Base-by-base conservation (phyloP, 2,113 vertebrate genomes). In the Anser cygnoides region DNA sequence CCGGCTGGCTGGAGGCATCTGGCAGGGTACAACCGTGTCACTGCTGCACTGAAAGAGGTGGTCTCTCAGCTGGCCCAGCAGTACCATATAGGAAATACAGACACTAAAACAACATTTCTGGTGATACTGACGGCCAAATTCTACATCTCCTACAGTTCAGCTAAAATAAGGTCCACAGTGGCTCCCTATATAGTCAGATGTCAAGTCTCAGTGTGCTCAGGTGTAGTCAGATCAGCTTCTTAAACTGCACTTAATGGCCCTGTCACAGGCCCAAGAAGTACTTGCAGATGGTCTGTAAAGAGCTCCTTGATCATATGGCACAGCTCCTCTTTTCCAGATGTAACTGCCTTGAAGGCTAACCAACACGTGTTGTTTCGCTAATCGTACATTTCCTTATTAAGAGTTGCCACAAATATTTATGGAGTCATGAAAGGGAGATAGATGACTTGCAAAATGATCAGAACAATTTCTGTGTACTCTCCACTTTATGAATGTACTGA, bases 331-430 rank as follows among this genome's bases (percentile, higher is more conserved):
- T 57, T 93, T 87, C 82, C 96, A 97, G 91, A 93, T 94, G 93
- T 62, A 76, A 41, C 62, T 44, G 84, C 67, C 93, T 95, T 58
- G 50, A 87, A 92, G 71, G 67, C 78, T 80, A 91, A 94, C 59
- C 78, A 71, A 66, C 66, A 55, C 2, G 33, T 71, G 62, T 63
- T 94, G 75, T 85, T 94, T 77, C 11, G 9, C 70, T 94, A 95
- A 93, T 89, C 89, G 73, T 93, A 95, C 92, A 91, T 93, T 97
- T 96, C 93, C 89, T 92, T 92, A 95, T 96, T 92, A 95, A 96
- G 70, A 93, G 35, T 28, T 58, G 87, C 59, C 73, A 92, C 89
- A 84, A 70, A 75, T 39, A 89, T 95, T 92, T 96, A 96, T 87
- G 91, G 70, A 87, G 89, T 93, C 89, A 77, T 95, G 93, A 96